Conservation (phyloP, 1,140 invertebrate species). For the Drosophila sucinea region DNA sequence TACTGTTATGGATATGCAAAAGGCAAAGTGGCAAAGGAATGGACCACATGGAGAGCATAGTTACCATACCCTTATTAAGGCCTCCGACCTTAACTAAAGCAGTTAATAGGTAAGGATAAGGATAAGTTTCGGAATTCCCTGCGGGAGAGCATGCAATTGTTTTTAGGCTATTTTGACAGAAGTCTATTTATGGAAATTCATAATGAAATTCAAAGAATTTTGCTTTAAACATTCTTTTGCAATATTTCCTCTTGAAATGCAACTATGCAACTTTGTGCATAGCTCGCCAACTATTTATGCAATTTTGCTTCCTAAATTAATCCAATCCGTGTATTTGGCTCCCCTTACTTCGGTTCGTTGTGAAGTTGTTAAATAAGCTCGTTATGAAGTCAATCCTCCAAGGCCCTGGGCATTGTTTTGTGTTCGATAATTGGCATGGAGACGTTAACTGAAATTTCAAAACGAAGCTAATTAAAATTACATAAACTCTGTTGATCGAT, state of each 20-base stretch:
- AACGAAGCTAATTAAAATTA: conserved; percentile 43
- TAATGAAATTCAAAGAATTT: not conserved
- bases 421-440: conserved; percentile 20
- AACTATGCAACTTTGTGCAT: not conserved
- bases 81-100: not conserved
- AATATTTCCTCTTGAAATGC: not conserved
- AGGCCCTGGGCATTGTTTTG: conserved; percentile 3
- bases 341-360: not conserved
- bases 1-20: not conserved
- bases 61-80: not conserved
- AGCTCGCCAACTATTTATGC: not conserved
- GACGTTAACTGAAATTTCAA: conserved; percentile 19
- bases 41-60: not conserved
- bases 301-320: not conserved
- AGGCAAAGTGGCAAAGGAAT: not conserved
- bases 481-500: conserved; percentile 42
- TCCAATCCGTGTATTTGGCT: not conserved
- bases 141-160: not conserved
- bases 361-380: not conserved
- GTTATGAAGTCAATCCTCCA: not conserved
- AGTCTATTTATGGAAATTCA: not conserved
- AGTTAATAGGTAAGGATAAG: not conserved
- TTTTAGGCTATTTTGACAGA: not conserved
- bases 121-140: not conserved
- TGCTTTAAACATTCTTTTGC: not conserved